phyloP scores from a whole-genome alignment of 2,797 vertebrate genomes.

The Synanceia verrucosa region DNA sequence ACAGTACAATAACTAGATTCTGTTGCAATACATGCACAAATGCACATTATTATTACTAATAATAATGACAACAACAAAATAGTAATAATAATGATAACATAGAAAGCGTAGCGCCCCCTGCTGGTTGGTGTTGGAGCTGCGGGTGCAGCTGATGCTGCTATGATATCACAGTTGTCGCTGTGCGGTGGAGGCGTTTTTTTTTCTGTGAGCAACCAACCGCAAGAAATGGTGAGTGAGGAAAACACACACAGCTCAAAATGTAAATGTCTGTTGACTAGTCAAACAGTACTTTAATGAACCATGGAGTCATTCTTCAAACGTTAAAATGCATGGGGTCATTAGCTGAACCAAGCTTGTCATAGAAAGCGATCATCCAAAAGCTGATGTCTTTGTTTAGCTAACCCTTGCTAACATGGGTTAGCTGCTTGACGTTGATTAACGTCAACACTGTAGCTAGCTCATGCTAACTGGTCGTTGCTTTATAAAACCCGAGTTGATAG shows the following conservation, averaged over 20 bases:
- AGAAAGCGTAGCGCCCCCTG: no score
- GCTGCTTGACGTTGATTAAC: conserved; percentile 25
- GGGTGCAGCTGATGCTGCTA: conserved; percentile 18
- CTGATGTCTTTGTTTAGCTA: conserved; percentile 76
- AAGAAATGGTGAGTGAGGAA: conserved; percentile 84
- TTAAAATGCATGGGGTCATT: neutral
- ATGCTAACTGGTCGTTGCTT: neutral
- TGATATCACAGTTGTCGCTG: conserved; percentile 70
- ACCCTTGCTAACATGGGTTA: conserved; percentile 51
- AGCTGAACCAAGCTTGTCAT: neutral
- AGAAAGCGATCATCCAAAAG: conserved; percentile 13
- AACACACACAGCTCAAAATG: conserved; percentile 26
- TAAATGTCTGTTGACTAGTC: neutral
- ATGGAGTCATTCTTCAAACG: neutral
- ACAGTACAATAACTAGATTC: no score
- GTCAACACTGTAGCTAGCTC: conserved; percentile 11
- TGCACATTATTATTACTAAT: no score
- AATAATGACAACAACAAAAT: no score
- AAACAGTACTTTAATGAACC: neutral
- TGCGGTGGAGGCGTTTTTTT: conserved; percentile 75
- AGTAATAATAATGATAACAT: no score
- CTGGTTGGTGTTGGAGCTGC: neutral
- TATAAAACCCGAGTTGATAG: neutral
- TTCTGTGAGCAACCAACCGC: conserved; percentile 62
- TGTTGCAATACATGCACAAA: no score